Evolutionary conservation across 1,140 invertebrate genomes (phyloP).

Genomic region (Sitodiplosis mosellana): DNA sequence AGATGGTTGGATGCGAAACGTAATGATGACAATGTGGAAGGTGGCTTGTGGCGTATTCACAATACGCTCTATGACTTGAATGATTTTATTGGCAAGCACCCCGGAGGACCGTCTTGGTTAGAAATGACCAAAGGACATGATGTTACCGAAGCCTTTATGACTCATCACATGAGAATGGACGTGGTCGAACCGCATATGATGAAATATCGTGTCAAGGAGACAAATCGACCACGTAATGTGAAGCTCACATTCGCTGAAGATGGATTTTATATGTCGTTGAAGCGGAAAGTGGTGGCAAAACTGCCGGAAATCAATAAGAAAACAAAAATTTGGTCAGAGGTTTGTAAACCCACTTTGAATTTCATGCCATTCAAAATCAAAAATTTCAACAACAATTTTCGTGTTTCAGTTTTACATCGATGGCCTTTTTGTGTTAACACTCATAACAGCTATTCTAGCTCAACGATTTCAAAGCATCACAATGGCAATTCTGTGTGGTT

Average conservation of each 20-base stretch:
- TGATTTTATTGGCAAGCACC: conserved; percentile 47
- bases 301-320: conserved; percentile 24
- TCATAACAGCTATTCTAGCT: background rate
- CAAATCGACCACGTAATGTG: conserved; percentile 34
- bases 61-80: conserved; percentile 57
- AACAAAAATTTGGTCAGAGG: conserved; percentile 2
- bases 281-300: conserved; percentile 32
- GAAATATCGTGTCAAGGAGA: conserved; percentile 40
- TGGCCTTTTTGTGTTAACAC: too few relatives aligned
- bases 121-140: conserved; percentile 50
- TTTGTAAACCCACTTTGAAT: too few relatives aligned
- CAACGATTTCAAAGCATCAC: background rate
- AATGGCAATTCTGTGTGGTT: conserved; percentile 27
- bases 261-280: conserved; percentile 50
- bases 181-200: conserved; percentile 31
- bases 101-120: conserved; percentile 63
- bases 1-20: conserved; percentile 24
- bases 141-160: conserved; percentile 57
- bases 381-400: too few relatives aligned
- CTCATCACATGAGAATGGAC: conserved; percentile 33
- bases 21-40: conserved; percentile 48
- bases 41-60: conserved; percentile 53
- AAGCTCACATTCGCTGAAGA: conserved; percentile 46
- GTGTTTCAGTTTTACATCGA: too few relatives aligned
- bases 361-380: too few relatives aligned